Evolutionary conservation across 2,113 vertebrate species (phyloP), one percentile per base, ranked within the genome.

Genomic region (Ranitomeya imitator): DNA sequence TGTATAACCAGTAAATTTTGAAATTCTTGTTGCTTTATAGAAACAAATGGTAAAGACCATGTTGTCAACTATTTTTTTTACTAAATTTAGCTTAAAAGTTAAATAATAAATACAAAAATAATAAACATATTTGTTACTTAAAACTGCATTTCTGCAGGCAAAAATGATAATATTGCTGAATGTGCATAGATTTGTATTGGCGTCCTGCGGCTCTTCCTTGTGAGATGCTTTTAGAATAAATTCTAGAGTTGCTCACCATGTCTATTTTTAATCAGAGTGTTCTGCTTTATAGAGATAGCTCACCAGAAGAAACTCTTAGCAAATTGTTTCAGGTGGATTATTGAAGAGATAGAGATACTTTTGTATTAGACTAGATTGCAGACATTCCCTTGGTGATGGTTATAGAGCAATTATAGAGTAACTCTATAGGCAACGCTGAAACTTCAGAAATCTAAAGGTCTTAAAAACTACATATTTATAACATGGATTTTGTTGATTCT

Each of bases 181-280:
- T 67, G 61, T 71, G 63, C 82, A 71, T 31, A 84, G 61, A 19
- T 84, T 84, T 84, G 63, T 84, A 55, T 84, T 14, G 52, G 65
- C 52, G 71, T 84, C 63, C 82, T 31, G 82, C 19, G 45, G 82
- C 23, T 84, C 31, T 3, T n/a, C 21, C 63, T 55, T 65, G 23
- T 69, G n/a, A 14, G 63, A 51, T 18, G 82, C 82, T 54, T 51
- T 71, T 67, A 71, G 69, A 83, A 83, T 83, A 83, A 84, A 55
- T 83, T 52, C 45, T 13, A 54, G 63, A 67, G 69, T 52, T 84
- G 63, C 63, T 84, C 65, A 84, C 23, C 45, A 12, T 63, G 21
- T 55, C 82, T 69, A 67, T 83, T 84, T 71, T 71, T 69, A 84
- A 71, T 84, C 65, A 71, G 82, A 71, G 26, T 55, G 61, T 71